Percentiles rank a stretch among this genome's conserved stretches.
These are phyloP conservation scores for Lagria hirta DNA, from an alignment of 2,888 invertebrate species.

Conservation along the genomic window DNA sequence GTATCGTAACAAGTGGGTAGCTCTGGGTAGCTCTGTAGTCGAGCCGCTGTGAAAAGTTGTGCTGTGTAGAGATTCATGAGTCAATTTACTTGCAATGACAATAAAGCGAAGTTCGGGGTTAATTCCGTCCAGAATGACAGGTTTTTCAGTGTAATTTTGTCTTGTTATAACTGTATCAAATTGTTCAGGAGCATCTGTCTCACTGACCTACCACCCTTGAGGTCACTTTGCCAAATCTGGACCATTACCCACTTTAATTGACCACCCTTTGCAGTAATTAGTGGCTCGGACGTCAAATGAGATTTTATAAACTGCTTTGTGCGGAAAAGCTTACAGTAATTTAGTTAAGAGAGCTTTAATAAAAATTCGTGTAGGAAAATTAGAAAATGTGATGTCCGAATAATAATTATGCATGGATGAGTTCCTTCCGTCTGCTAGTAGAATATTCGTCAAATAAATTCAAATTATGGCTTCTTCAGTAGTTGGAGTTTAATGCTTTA, in stretches of 20 bases:
- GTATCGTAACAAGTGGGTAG: constrained; percentile 33
- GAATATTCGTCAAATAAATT: too few species aligned
- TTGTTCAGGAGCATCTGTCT: constrained; percentile 32
- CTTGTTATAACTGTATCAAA: constrained; percentile 16
- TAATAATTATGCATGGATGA: too few species aligned
- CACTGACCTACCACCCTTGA: constrained; percentile 36
- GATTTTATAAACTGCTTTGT: constrained; percentile 42
- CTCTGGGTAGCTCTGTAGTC: constrained; percentile 20
- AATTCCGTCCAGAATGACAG: constrained; percentile 42
- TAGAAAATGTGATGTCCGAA: too few species aligned
- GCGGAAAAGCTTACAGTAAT: too few species aligned
- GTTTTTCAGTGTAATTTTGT: constrained; percentile 28
- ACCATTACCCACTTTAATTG: constrained; percentile 43
- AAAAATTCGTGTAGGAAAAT: too few species aligned
- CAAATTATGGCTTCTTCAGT: too few species aligned
- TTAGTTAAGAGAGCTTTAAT: too few species aligned
- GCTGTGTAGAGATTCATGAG: constrained; percentile 50
- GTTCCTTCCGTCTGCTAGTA: too few species aligned
- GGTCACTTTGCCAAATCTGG: constrained; percentile 43
- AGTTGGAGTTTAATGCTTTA: too few species aligned
- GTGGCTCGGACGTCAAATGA: constrained; percentile 35
- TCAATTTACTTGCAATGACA: constrained; percentile 52
- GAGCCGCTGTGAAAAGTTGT: constrained; percentile 37
- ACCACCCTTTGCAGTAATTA: constrained; percentile 46
- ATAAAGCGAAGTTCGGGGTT: constrained; percentile 44